Base-by-base conservation (phyloP, 2,888 invertebrate genomes). In the Kuschelorhynchus macadamiae region DNA sequence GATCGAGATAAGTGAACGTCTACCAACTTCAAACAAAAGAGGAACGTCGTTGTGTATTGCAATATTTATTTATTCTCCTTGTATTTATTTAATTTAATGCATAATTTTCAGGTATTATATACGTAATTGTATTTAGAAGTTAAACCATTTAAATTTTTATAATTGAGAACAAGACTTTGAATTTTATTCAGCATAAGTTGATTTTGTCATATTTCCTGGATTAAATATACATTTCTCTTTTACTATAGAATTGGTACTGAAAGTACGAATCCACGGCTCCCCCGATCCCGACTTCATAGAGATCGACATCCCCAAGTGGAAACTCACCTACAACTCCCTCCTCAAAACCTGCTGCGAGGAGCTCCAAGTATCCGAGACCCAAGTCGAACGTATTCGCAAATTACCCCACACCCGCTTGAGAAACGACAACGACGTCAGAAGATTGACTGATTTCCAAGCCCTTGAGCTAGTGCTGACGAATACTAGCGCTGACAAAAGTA, bases 211-310 rank as follows among this genome's bases (percentile, higher is more conserved):
- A n/a, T n/a, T n/a, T n/a, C n/a, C n/a, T n/a, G n/a, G n/a, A n/a
- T n/a, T n/a, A n/a, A n/a, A n/a, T n/a, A n/a, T n/a, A n/a, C n/a
- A n/a, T n/a, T n/a, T n/a, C n/a, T n/a, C n/a, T 25, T 41, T 53
- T 76, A 16, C 63, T 72, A 30, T 62, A 90, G 90, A 89, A 81
- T 76, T 90, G 60, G 88, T 91, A 2, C 75, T 91, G 65, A 90
- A 89, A 81, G 85, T 88, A 12, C 84, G 89, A 42, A 79, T 90
- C 2, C 88, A 88, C 17, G 86, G 88, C 67, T 83, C 86, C 14
- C 81, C 81, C 25, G 90, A 91, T 78, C 86, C 87, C 20, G 88
- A 88, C 78, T 91, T 88, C 77, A 89, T 91, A 62, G 91, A 91
- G 83, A 84, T 90, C 16, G 90, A 91, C 78, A 79, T 90, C 55